phyloP scores from a whole-genome alignment of 1,140 invertebrate genomes.

The Bombus balteatus region DNA sequence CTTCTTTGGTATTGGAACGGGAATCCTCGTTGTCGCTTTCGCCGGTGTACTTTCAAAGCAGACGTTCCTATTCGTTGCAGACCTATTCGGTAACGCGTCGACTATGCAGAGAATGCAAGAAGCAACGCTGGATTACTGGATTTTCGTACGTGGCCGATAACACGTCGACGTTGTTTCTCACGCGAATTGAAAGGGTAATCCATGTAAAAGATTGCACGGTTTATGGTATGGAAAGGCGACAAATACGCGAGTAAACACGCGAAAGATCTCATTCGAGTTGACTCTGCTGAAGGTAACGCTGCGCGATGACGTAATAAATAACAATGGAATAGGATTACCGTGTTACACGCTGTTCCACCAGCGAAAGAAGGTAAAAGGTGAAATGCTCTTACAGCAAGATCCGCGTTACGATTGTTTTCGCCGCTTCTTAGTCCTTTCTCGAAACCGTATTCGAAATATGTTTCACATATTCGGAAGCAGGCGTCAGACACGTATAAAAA shows the following conservation, averaged over 20 bases:
- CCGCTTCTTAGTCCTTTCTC: background rate
- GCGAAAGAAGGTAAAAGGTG: background rate
- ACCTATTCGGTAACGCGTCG: background rate
- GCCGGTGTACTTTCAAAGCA: background rate
- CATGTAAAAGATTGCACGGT: background rate
- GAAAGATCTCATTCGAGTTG: too few species aligned
- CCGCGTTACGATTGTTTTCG: background rate
- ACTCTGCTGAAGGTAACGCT: background rate
- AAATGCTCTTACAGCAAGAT: background rate
- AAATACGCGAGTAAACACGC: background rate
- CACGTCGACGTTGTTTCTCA: background rate
- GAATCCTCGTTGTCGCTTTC: background rate
- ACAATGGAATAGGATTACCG: background rate
- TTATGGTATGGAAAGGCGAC: background rate
- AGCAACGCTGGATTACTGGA: background rate
- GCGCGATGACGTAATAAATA: background rate
- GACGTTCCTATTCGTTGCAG: background rate
- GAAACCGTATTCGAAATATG: background rate
- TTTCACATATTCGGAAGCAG: accelerated
- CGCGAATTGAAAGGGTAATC: background rate
- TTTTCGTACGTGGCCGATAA: background rate
- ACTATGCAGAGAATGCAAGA: background rate
- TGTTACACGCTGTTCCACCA: background rate
- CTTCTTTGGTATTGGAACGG: background rate
- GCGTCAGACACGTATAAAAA: background rate